Evolutionary conservation across 2,888 invertebrate species (phyloP), one percentile per base, ranked within the genome.

Genomic region (Emmelina monodactyla): DNA sequence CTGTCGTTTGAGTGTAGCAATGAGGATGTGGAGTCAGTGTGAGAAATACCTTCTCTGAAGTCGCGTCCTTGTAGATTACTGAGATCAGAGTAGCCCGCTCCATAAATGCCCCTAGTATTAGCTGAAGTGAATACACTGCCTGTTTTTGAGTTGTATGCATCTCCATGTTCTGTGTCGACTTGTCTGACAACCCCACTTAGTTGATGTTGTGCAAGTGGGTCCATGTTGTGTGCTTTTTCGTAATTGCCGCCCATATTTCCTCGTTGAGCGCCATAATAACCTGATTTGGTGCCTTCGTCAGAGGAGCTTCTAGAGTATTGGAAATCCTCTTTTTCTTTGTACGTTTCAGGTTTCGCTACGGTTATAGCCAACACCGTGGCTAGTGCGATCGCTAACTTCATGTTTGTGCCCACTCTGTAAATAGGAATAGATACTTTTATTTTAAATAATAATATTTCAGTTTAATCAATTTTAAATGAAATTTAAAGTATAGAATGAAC

Each of bases 171-270:
- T 11, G 72, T 72, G 37, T 78, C 61, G 5, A 76, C 71, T 48
- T 71, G 71, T 31, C 51, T 57, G 6, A 75, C 66, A 2, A 73
- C 55, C 7, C 69, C 68, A 34, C 78, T 66, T 75, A 81, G 71
- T 51, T 81, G 81, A 37, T 70, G 56, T 42, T 80, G 79, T 10
- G 81, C 81, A 28, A 73, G 44, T 1, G 46, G 39, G 43, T 81
- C 81, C 81, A 81, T 81, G 42, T 81, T 81, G 42, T 80, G 80
- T 3, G 81, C 69, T 16, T 58, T 59, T 55, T 81, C 81, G 44
- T 62, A 81, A 45, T 81, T 81, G 2, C 80, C 80, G 11, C 80
- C 80, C 76, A 78, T 70, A 40, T 81, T 81, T n/a, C 81, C 81
- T 46, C 78, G 59, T 41, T 80, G 80, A 7, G 81, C 71, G 11